Base-by-base conservation (phyloP, 2,113 vertebrate species). In the Cephalophus harveyi region DNA sequence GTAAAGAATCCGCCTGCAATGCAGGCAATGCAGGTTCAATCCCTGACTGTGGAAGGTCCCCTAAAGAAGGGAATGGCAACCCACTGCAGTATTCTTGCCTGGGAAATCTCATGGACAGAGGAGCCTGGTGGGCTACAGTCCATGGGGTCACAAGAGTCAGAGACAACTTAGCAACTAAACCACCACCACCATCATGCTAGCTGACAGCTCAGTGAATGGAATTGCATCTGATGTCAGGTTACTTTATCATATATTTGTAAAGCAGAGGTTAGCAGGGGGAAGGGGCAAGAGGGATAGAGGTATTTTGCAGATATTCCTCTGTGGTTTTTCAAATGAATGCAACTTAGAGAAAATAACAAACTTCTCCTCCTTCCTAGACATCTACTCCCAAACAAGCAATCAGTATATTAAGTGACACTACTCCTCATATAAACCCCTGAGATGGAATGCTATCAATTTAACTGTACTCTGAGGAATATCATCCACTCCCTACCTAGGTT, bases 301-400 rank as follows among this genome's bases (percentile, higher is more conserved):
- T 25, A 74, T 25, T 74, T 74, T 74, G 16, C 25, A 87, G n/a
- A 60, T 91, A 89, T 88, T 88, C n/a, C 81, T 94, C 89, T 62
- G 43, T 89, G 57, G 36, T 57, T 96, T 96, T 95, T 91, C n/a
- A 95, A 96, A 97, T 81, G 57, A 95, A 95, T 97, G 62, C 79
- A 85, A 87, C n/a, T 91, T 81, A 76, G 50, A 79, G 40, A 91
- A 91, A 94, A 91, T 36, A 91, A 91, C 46, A 92, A 91, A 79
- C 14, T 64, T 52, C 60, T 64, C 57, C 86, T 74, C 74, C 57
- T 50, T 94, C 25, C 64, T 89, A 43, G 78, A 82, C 89, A 91
- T 74, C 85, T 92, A 82, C n/a, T 91, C 92, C 83, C 46, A 96
- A 95, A 85, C 74, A 93, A 93, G 86, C 90, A 89, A 94, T 78